Conservation (phyloP, 2,888 invertebrate species). For the Latrodectus elegans region DNA sequence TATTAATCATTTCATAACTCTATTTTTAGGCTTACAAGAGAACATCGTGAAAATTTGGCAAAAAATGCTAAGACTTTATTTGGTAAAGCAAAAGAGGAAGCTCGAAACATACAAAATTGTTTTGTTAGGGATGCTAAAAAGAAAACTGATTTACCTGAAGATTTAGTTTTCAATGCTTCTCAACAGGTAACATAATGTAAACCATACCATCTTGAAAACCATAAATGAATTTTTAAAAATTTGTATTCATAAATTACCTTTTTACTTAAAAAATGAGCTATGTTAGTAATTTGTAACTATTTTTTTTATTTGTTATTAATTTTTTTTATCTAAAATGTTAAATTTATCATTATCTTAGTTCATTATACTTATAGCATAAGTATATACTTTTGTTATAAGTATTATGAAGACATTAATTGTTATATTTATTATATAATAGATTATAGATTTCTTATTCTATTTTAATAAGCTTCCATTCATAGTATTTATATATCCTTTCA, state of each 20-base stretch:
- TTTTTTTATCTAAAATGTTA: too few relatives aligned
- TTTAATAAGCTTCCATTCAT: too few relatives aligned
- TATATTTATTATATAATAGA: too few relatives aligned
- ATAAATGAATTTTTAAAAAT: neutral
- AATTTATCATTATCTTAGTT: too few relatives aligned
- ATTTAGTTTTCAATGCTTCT: constrained; percentile 81
- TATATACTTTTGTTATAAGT: too few relatives aligned
- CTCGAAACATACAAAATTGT: constrained; percentile 85
- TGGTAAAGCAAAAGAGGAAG: constrained; percentile 84
- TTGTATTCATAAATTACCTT: neutral
- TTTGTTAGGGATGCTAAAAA: constrained; percentile 83
- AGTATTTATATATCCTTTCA: too few relatives aligned
- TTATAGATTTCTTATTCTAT: too few relatives aligned
- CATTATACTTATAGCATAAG: too few relatives aligned
- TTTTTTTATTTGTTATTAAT: too few relatives aligned
- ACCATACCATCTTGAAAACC: neutral
- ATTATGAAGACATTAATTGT: too few relatives aligned
- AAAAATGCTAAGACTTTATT: constrained; percentile 90
- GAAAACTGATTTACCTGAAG: constrained; percentile 81
- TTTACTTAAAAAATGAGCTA: neutral
- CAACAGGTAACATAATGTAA: constrained; percentile 75
- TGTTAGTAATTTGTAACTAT: too few relatives aligned
- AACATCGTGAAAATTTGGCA: constrained; percentile 90
- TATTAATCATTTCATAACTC: neutral
- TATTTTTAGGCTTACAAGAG: constrained; percentile 85